These are phyloP conservation scores for Rotaria magnacalcarata DNA, from an alignment of 2,888 invertebrate species.

Conservation along the genomic window DNA sequence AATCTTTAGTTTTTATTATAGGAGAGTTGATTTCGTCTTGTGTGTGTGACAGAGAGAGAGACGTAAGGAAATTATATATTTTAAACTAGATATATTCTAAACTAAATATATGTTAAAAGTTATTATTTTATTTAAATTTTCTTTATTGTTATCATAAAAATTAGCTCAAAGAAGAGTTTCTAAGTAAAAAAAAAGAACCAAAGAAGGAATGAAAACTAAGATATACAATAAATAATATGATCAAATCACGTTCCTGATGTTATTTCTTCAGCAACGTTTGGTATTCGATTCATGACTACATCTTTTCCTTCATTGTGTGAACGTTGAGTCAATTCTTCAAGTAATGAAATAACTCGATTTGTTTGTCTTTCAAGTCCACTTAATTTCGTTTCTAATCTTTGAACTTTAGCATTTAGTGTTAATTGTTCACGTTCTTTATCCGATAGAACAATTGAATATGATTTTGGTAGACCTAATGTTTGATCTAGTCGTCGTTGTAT, in stretches of 20 bases:
- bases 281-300: neutral
- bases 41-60: too few species aligned
- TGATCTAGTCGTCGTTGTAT: slow-evolving; percentile 36
- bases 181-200: neutral
- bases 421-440: slow-evolving; percentile 36
- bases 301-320: neutral
- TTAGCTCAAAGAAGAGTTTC: neutral
- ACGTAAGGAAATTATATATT: too few species aligned
- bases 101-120: too few species aligned
- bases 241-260: neutral
- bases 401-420: slow-evolving; percentile 32
- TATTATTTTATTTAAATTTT: too few species aligned
- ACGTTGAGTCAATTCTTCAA: neutral
- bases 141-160: too few species aligned
- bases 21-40: too few species aligned
- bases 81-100: too few species aligned
- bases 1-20: too few species aligned
- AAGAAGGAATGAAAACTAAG: neutral
- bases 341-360: neutral
- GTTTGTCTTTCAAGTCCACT: slow-evolving; percentile 10
- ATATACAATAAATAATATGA: neutral
- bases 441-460: slow-evolving; percentile 17
- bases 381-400: slow-evolving; percentile 26
- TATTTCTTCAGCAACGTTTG: neutral
- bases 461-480: slow-evolving; percentile 34